Percentiles rank a stretch among this genome's conserved stretches.
These are phyloP conservation scores for Campoplex capitator DNA, from an alignment of 2,888 invertebrate genomes.

Conservation along the genomic window DNA sequence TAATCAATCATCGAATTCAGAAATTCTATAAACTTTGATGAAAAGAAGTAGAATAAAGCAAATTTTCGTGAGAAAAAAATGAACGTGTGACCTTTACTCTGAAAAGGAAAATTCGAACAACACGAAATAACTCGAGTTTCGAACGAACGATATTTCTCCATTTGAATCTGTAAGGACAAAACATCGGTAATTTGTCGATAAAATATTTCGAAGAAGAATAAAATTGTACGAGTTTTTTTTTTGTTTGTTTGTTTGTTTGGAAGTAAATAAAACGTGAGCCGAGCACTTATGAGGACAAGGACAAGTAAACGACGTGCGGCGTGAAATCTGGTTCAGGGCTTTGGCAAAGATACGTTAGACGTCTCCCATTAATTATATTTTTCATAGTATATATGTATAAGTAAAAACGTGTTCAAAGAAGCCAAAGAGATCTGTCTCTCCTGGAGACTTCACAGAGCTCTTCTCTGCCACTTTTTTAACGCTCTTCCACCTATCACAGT, in stretches of 20 bases:
- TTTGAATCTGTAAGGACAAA: constrained; percentile 12
- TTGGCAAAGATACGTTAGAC: constrained; percentile 67
- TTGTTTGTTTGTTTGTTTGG: background rate
- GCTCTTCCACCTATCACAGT: background rate
- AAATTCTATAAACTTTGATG: no score
- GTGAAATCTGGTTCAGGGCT: constrained; percentile 69
- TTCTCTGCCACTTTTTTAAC: constrained; percentile 1
- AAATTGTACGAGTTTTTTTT: background rate
- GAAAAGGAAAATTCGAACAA: background rate
- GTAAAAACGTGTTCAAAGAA: constrained; percentile 40
- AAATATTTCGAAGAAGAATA: background rate
- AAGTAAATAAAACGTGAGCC: constrained; percentile 31
- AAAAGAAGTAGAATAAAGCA: background rate
- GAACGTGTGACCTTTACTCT: background rate
- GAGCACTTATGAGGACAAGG: constrained; percentile 47
- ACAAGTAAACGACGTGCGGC: constrained; percentile 48
- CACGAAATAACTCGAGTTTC: background rate
- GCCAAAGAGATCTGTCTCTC: constrained; percentile 69
- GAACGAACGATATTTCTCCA: background rate
- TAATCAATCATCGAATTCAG: no score
- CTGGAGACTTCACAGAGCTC: constrained; percentile 26
- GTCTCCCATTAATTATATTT: constrained; percentile 67
- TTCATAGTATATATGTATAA: constrained; percentile 38
- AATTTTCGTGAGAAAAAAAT: background rate
- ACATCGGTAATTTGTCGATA: constrained; percentile 32